A percentile compares a stretch with the other conserved stretches of the same genome.
These are phyloP conservation scores for Scrobipalpa atriplicella DNA, from an alignment of 2,888 invertebrate species.

Conservation along the genomic window DNA sequence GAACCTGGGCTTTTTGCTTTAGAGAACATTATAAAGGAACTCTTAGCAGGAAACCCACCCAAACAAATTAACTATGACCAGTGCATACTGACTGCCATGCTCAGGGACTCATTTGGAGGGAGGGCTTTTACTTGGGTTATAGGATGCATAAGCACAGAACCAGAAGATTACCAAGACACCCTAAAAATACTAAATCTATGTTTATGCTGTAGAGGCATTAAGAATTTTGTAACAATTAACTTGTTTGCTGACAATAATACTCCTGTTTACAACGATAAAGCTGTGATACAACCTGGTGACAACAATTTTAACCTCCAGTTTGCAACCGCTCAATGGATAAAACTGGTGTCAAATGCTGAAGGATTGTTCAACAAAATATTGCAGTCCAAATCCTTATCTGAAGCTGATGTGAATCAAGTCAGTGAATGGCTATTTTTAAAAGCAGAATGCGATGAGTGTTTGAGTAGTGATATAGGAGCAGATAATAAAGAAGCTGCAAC, in stretches of 20 bases:
- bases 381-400: constrained; percentile 86
- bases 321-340: constrained; percentile 91
- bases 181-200: constrained; percentile 87
- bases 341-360: constrained; percentile 92
- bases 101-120: constrained; percentile 89
- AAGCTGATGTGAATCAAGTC: constrained; percentile 87
- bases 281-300: constrained; percentile 56
- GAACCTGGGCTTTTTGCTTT: constrained; percentile 86
- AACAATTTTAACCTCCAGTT: constrained; percentile 89
- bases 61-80: constrained; percentile 84
- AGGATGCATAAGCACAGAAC: constrained; percentile 87
- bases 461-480: constrained; percentile 80
- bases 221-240: constrained; percentile 88
- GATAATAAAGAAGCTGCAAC: constrained; percentile 70
- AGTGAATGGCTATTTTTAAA: constrained; percentile 93
- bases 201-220: constrained; percentile 85
- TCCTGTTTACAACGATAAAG: constrained; percentile 74
- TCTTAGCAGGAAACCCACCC: constrained; percentile 79
- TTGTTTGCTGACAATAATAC: constrained; percentile 86
- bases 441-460: constrained; percentile 93
- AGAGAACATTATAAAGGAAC: constrained; percentile 85
- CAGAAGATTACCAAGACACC: constrained; percentile 86
- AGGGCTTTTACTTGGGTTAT: constrained; percentile 88
- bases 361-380: constrained; percentile 90
- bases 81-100: constrained; percentile 86